These are phyloP conservation scores for Aphaenogaster floridana DNA, from an alignment of 1,140 invertebrate genomes.

Conservation along the genomic window DNA sequence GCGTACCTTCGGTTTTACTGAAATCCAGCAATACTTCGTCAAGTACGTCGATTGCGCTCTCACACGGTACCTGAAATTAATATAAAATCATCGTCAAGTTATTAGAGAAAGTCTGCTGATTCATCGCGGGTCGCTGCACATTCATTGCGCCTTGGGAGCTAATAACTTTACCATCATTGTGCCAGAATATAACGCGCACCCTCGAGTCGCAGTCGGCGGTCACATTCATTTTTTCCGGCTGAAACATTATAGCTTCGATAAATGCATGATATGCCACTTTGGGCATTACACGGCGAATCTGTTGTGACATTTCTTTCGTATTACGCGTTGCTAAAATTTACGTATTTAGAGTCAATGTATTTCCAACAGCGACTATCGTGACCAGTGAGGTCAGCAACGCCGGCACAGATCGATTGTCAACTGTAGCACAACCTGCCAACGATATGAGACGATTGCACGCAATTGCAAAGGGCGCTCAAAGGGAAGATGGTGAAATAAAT, in stretches of 20 bases:
- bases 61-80: constrained; percentile 56
- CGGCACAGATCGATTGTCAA: constrained; percentile 10
- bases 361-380: constrained; percentile 13
- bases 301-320: constrained; percentile 68
- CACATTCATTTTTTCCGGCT: constrained; percentile 79
- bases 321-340: constrained; percentile 5
- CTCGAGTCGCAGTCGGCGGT: constrained; percentile 22
- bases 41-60: not conserved
- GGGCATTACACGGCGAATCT: constrained; percentile 74
- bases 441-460: constrained; percentile 2
- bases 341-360: not conserved
- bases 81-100: constrained; percentile 66
- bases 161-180: constrained; percentile 72
- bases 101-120: constrained; percentile 58
- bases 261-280: constrained; percentile 73
- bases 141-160: constrained; percentile 67
- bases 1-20: not conserved
- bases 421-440: not conserved
- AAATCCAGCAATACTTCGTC: not conserved
- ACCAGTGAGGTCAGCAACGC: not conserved
- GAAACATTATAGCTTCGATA: constrained; percentile 68
- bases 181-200: not conserved
- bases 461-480: not conserved
- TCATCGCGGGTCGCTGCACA: constrained; percentile 62
- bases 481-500: constrained; percentile 8